phyloP scores from a whole-genome alignment of 2,888 invertebrate genomes.

The Noctua fimbriata region DNA sequence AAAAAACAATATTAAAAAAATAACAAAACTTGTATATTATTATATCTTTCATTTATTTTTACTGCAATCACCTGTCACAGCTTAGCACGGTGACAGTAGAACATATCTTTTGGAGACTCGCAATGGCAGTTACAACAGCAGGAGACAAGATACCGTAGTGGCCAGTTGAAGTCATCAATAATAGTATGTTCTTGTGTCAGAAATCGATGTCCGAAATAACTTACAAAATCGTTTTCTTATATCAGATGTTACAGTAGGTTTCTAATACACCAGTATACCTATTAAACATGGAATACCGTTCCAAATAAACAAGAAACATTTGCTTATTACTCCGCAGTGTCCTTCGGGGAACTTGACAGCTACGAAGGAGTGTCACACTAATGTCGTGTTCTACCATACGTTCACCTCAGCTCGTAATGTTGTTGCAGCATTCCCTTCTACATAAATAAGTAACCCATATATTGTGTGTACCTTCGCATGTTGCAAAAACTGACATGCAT shows the following conservation, averaged over 20 bases:
- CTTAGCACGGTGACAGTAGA: too few species aligned
- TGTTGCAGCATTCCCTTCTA: conserved; percentile 3
- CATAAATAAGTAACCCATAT: not conserved
- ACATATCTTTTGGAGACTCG: too few species aligned
- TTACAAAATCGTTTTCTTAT: too few species aligned
- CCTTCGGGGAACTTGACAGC: conserved; percentile 27
- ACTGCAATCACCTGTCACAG: too few species aligned
- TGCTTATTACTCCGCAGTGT: conserved; percentile 24
- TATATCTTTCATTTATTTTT: too few species aligned
- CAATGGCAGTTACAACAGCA: too few species aligned
- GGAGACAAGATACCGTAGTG: too few species aligned
- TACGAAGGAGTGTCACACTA: conserved; percentile 9
- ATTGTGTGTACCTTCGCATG: not conserved
- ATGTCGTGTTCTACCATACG: not conserved
- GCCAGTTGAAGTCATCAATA: too few species aligned
- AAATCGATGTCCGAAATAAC: too few species aligned
- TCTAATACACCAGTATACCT: not conserved
- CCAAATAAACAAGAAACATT: conserved; percentile 28
- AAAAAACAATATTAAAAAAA: too few species aligned
- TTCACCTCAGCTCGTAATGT: conserved; percentile 14
- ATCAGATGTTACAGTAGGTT: not conserved
- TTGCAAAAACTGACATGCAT: not conserved
- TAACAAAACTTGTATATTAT: too few species aligned
- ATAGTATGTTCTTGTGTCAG: too few species aligned
- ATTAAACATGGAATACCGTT: not conserved